Conservation (phyloP, 2,888 invertebrate species). For the Acleris sparsana region DNA sequence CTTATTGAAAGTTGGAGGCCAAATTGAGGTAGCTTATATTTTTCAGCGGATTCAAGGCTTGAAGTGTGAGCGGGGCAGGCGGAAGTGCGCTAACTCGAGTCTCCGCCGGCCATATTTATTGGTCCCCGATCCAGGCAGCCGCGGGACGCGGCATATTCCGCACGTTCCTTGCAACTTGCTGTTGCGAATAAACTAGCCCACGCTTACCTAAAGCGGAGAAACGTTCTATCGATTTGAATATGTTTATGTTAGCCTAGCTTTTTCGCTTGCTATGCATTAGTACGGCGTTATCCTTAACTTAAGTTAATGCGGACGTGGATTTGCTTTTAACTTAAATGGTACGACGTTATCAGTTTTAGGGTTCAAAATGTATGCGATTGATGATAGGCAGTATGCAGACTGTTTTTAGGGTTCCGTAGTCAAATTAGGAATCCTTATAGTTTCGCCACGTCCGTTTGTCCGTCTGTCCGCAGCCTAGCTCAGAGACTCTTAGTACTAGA, state of each 20-base stretch:
- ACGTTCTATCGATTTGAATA: not conserved
- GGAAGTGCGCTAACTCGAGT: constrained; percentile 42
- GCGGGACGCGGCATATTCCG: constrained; percentile 4
- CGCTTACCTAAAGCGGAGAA: not conserved
- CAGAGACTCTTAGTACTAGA: no score
- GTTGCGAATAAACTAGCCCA: constrained; percentile 7
- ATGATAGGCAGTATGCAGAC: no score
- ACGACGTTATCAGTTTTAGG: no score
- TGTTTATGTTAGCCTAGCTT: no score
- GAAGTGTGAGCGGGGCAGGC: constrained; percentile 22
- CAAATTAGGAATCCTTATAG: no score
- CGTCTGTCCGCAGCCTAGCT: no score
- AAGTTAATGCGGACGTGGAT: no score
- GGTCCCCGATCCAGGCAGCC: constrained; percentile 40
- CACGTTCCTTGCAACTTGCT: constrained; percentile 14
- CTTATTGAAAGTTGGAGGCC: constrained; percentile 46
- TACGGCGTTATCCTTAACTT: no score
- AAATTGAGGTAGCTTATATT: constrained; percentile 39
- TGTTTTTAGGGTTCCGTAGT: no score
- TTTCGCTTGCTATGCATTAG: not conserved
- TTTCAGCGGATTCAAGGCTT: constrained; percentile 29
- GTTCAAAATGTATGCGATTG: no score
- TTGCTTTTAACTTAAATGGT: no score
- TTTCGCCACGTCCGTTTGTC: no score
- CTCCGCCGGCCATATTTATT: constrained; percentile 46